Evolutionary conservation across 1,140 invertebrate species (phyloP), one percentile per base, ranked within the genome.

Genomic region (Drosophila pruinosa): DNA sequence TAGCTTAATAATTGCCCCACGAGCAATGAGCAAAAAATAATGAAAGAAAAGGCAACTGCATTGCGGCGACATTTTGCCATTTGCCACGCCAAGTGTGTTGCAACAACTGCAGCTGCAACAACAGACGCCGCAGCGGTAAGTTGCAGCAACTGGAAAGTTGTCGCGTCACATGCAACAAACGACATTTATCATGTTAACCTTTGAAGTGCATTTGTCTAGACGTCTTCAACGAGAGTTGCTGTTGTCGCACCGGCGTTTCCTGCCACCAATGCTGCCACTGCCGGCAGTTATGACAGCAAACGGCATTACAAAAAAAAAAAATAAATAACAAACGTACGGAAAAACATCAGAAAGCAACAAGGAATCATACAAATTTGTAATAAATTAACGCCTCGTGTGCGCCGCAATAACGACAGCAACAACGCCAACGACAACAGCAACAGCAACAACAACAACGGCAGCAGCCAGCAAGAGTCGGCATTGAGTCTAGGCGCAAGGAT

Each of bases 161-260:
- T 82, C 78, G 70, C 78, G 78, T 82, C 79, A 83, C 78, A 78
- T 64, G 75, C 82, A 78, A 78, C 82, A 88, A 88, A 82, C 82
- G 82, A 88, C 82, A 88, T 88, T 88, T 88, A 88, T 88, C 82
- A 88, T 88, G 82, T 88, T 88, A 88, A 88, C 82, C 82, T 88
- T 88, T 88, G 82, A 88, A 88, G 82, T 88, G 82, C 82, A 88
- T 88, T 88, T 88, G 82, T 88, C 82, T 88, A 88, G 82, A 88
- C 82, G 82, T 88, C 82, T 88, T 88, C 82, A 88, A 88, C 82
- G 72, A 78, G 82, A 69, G 41, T 78, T 75, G 39, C 53, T 65
- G 54, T 28, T 72, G 39, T 14, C 31, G 48, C 34, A 15, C 14
- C 41, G 26, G 28, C 31, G 56, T 72, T 75, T 75, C 56, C 72